phyloP scores from a whole-genome alignment of 2,113 vertebrate species.

The Perognathus longimembris region DNA sequence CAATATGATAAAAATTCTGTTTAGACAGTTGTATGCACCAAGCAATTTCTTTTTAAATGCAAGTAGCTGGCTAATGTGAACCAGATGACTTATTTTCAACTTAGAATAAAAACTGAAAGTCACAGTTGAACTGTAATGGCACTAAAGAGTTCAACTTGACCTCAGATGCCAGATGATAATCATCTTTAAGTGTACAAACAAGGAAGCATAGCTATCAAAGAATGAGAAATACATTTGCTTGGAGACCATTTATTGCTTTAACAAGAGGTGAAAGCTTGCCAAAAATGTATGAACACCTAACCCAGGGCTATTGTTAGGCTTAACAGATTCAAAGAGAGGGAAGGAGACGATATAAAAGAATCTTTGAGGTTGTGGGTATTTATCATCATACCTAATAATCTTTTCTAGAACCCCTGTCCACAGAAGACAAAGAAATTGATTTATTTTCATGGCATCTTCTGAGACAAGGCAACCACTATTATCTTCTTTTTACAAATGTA shows the following conservation, averaged over 20 bases:
- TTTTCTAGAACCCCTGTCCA: conserved; percentile 59
- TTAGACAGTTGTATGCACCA: conserved; percentile 22
- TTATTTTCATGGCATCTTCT: conserved; percentile 71
- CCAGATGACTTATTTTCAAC: conserved; percentile 56
- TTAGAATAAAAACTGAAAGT: conserved; percentile 66
- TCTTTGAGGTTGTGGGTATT: conserved; percentile 75
- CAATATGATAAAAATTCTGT: conserved; percentile 41
- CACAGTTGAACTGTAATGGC: conserved; percentile 50
- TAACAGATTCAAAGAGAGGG: conserved; percentile 75
- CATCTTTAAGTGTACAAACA: conserved; percentile 83
- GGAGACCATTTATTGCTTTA: conserved; percentile 82
- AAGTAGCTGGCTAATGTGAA: conserved; percentile 32
- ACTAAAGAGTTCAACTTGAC: conserved; percentile 81
- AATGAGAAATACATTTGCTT: conserved; percentile 85
- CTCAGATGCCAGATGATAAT: conserved; percentile 78
- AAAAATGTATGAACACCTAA: conserved; percentile 73
- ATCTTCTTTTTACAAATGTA: conserved; percentile 70
- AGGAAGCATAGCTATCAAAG: conserved; percentile 84
- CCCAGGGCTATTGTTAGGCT: conserved; percentile 52
- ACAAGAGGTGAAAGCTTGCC: conserved; percentile 69
- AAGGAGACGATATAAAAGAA: conserved; percentile 61
- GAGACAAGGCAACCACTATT: conserved; percentile 69
- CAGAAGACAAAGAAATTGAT: conserved; percentile 65
- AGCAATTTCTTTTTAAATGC: conserved; percentile 16
- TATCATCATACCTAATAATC: conserved; percentile 69